Evolutionary conservation across 2,797 vertebrate species (phyloP), one percentile per base, ranked within the genome.

Genomic region (Alfaro cultratus): DNA sequence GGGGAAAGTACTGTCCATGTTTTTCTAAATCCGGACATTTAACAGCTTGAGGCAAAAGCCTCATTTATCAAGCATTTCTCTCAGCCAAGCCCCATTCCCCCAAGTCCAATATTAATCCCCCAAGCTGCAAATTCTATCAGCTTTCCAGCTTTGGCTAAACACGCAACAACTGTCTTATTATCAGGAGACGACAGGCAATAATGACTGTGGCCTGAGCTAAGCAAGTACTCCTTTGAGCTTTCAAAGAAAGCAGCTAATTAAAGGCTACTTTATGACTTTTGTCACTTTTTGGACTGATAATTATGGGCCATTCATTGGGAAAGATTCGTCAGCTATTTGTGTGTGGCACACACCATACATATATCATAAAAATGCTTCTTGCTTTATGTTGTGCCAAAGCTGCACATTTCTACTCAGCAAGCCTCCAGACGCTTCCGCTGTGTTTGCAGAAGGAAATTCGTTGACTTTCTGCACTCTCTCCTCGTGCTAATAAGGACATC

Each of bases 181-280:
- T 92, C 92, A 85, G 83, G 80, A 87, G 93, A 87, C 77, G 85
- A 89, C 93, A 90, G 86, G 85, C 91, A 85, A 83, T 92, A 93
- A 93, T 91, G 92, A 94, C 87, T 51, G 62, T 60, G 85, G 92
- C 83, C 84, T 51, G 78, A 94, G 81, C 89, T 73, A 82, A 90
- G 89, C 82, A 75, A 88, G 76, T 80, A 84, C 88, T 86, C 87
- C 87, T 89, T 90, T 86, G 85, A 89, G 91, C 81, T 86, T 91
- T 90, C 77, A 89, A 80, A 87, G 82, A 87, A 91, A 80, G 73
- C 73, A 75, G 51, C 89, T 95, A 95, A 96, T 96, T 95, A 96
- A 92, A 92, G 92, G 86, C 85, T 85, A 90, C 92, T 94, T 93
- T 93, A 90, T 94, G 93, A 94, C 91, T 95, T 95, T 92, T 92